Conservation (phyloP, 1,140 invertebrate species). For the Listronotus bonariensis region DNA sequence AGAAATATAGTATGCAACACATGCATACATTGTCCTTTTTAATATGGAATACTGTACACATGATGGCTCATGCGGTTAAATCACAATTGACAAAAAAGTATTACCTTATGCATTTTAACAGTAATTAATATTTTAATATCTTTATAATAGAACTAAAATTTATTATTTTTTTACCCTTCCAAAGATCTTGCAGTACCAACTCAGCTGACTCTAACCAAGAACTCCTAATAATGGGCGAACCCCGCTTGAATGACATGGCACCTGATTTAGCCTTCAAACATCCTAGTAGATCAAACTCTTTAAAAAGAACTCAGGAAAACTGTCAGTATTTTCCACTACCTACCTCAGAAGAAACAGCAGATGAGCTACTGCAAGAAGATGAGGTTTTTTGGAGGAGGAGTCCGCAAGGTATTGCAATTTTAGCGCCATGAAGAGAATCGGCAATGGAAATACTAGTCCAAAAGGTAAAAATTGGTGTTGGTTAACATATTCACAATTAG, state of each 20-base stretch:
- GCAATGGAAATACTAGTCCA: slow-evolving; percentile 46
- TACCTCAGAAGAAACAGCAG: slow-evolving; percentile 38
- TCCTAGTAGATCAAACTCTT: slow-evolving; percentile 48
- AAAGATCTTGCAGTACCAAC: slow-evolving; percentile 61
- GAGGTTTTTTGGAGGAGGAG: slow-evolving; percentile 56
- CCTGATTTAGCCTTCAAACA: slow-evolving; percentile 57
- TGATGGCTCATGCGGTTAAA: no score
- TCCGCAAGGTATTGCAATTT: slow-evolving; percentile 61
- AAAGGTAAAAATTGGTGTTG: slow-evolving; percentile 25
- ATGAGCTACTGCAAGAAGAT: slow-evolving; percentile 45
- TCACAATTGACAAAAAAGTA: no score
- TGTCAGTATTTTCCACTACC: slow-evolving; percentile 54
- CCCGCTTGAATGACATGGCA: slow-evolving; percentile 62
- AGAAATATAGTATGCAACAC: no score
- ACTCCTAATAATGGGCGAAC: slow-evolving; percentile 61
- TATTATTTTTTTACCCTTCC: no score
- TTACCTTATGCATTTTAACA: no score
- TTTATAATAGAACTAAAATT: no score
- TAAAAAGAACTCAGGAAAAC: slow-evolving; percentile 43
- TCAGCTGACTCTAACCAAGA: slow-evolving; percentile 60
- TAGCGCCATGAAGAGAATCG: slow-evolving; percentile 49
- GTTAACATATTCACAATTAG: no score
- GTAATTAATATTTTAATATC: no score
- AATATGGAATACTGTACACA: no score
- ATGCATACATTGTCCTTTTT: no score